Evolutionary conservation across 2,797 vertebrate species (phyloP).

Genomic region (Lycodopsis pacificus): DNA sequence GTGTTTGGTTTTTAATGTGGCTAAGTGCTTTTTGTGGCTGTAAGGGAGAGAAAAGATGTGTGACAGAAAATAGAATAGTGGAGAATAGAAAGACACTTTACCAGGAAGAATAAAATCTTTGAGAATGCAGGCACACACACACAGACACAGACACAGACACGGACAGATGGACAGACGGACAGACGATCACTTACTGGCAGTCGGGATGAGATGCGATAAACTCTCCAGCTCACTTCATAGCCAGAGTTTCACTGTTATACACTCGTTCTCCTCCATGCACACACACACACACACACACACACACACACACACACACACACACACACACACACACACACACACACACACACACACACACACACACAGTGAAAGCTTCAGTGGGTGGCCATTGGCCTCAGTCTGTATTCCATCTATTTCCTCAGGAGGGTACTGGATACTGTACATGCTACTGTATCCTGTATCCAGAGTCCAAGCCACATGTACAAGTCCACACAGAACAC

Average conservation of each 20-base stretch:
- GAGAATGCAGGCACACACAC: conserved; percentile 33
- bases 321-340: neutral
- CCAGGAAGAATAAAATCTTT: conserved; percentile 43
- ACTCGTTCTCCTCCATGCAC: conserved; percentile 2
- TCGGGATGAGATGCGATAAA: conserved; percentile 43
- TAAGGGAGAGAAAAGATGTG: conserved; percentile 11
- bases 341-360: neutral
- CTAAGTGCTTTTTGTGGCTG: conserved; percentile 34
- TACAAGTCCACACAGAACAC: conserved; percentile 64
- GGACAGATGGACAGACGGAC: conserved; percentile 13
- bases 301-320: conserved; percentile 15
- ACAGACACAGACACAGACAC: conserved; percentile 24
- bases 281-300: neutral
- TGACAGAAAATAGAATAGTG: conserved; percentile 42
- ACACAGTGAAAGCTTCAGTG: conserved; percentile 50
- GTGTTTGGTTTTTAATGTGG: conserved; percentile 51
- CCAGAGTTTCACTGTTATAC: conserved; percentile 11
- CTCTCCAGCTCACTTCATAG: conserved; percentile 36
- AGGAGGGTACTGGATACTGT: conserved; percentile 25
- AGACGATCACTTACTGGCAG: conserved; percentile 33
- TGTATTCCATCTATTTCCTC: conserved; percentile 51
- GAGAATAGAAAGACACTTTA: conserved; percentile 53
- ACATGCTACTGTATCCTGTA: conserved; percentile 44
- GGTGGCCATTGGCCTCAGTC: conserved; percentile 50
- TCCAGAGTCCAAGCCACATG: conserved; percentile 53